Evolutionary conservation across 2,888 invertebrate genomes (phyloP), one percentile per base, ranked within the genome.

Genomic region (Invenusta paracnida): DNA sequence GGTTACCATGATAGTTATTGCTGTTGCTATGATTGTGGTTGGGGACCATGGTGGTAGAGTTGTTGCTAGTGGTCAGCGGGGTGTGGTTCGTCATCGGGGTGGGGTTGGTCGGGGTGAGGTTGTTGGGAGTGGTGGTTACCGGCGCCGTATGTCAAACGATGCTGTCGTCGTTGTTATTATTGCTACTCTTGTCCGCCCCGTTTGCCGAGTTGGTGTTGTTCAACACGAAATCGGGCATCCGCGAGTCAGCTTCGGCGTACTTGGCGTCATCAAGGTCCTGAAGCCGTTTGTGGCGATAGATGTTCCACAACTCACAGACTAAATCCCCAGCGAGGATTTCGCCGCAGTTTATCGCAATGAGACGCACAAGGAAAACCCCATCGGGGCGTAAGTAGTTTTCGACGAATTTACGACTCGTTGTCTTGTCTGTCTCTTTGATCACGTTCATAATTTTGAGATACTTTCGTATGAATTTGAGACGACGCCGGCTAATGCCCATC

Each of bases 381-480:
- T 91, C 91, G 82, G 90, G 90, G 30, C 91, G 88, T 81, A 91
- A 88, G 87, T 91, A 91, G 84, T 90, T 89, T 87, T 90, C 88
- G 0, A 90, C 90, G 86, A 91, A 91, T 25, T 90, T 88, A 31
- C 91, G 90, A 83, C 91, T 91, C n/a, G 90, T 87, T 85, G 89
- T 90, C 87, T 89, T 89, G 83, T 90, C 90, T 30, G 90, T 90
- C 23, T 90, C 90, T 81, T 89, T 89, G 29, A 92, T 89, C 25
- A 91, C 89, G 88, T 91, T 91, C 91, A 92, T 91, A 85, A 91
- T 90, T 88, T 92, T 91, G 29, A 92, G 89, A 87, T 92, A 91
- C 87, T 92, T 92, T 82, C 92, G 88, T 88, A 92, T 90, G 87
- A 92, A 91, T 83, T 92, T 67, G 23, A 89, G 87, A 85, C 88